Evolutionary conservation across 2,888 invertebrate genomes (phyloP), one percentile per base, ranked within the genome.

Genomic region (Drosophila neutralis): DNA sequence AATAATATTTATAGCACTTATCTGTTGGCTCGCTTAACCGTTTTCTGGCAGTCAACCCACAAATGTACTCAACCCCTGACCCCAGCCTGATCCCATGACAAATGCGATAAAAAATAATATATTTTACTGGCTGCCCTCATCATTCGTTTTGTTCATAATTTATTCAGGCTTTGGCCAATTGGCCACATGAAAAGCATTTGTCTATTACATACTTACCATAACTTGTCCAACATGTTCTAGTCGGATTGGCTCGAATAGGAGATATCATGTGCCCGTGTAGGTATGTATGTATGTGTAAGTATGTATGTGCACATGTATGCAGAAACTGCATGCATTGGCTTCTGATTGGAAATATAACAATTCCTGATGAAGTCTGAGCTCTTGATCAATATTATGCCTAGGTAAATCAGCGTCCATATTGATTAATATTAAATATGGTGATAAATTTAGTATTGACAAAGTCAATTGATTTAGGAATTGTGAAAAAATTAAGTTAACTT

Each of bases 81-180:
- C 27, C 36, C 53, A 52, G 5, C n/a, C 10, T 15, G 29, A 10
- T n/a, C 8, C 18, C 10, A 33, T 24, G 35, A 13, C 53, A 13
- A 24, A 35, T 42, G 27, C 57, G 27, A 42, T 57, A 45, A 36
- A 35, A 48, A 63, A 60, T 18, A 31, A 24, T 64, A 29, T 60
- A 64, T 36, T 64, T 58, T 24, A 38, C 35, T 49, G 58, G 33
- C n/a, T 24, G 21, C 11, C 15, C 24, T 35, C 13, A n/a, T 51
- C 49, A 24, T 40, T 69, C 69, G 49, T 49, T 40, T 57, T 40
- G 27, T 36, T 51, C 35, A 69, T 73, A 36, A 45, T 68, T 66
- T 48, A 68, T 69, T 31, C 52, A 52, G 45, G 57, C 57, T 18
- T 52, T 36, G 31, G 45, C 38, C 53, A 69, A 73, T 58, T 68